Evolutionary conservation across 2,797 vertebrate genomes (phyloP).

Genomic region (Trachurus trachurus): DNA sequence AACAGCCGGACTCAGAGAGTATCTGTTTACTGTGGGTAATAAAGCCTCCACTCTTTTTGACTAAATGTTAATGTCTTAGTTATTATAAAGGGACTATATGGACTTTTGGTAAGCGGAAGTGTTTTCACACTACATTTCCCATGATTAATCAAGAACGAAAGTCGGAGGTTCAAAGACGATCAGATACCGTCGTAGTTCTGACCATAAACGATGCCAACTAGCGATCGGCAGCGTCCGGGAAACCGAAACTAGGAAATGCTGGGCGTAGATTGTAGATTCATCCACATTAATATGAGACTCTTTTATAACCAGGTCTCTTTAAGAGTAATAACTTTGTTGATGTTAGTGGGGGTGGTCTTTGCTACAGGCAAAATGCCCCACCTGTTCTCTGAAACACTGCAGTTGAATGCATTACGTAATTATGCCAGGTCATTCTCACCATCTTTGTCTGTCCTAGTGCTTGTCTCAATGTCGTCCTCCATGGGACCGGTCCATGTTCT

Average conservation of each 20-base stretch:
- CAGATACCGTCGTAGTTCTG: too few species aligned
- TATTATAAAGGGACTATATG: too few species aligned
- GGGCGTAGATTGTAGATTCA: too few species aligned
- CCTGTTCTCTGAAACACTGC: neutral
- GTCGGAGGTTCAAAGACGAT: too few species aligned
- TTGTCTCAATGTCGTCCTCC: conserved; percentile 25
- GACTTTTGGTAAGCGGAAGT: too few species aligned
- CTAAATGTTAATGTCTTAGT: neutral
- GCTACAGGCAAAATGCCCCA: too few species aligned
- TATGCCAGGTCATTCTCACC: neutral
- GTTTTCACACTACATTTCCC: too few species aligned
- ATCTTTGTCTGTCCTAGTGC: conserved; percentile 1
- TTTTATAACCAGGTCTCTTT: neutral
- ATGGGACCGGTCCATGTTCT: conserved; percentile 33
- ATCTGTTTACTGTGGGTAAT: neutral
- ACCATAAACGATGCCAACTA: too few species aligned
- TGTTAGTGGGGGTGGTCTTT: neutral
- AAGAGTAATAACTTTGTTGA: neutral
- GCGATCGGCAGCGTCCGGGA: too few species aligned
- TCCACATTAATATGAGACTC: too few species aligned
- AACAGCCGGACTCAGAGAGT: neutral
- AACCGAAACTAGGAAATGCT: too few species aligned
- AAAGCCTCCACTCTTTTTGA: neutral
- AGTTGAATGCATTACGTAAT: neutral
- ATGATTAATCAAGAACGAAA: too few species aligned